Evolutionary conservation across 2,113 vertebrate species (phyloP), one percentile per base, ranked within the genome.

Genomic region (Oostethus manadensis): DNA sequence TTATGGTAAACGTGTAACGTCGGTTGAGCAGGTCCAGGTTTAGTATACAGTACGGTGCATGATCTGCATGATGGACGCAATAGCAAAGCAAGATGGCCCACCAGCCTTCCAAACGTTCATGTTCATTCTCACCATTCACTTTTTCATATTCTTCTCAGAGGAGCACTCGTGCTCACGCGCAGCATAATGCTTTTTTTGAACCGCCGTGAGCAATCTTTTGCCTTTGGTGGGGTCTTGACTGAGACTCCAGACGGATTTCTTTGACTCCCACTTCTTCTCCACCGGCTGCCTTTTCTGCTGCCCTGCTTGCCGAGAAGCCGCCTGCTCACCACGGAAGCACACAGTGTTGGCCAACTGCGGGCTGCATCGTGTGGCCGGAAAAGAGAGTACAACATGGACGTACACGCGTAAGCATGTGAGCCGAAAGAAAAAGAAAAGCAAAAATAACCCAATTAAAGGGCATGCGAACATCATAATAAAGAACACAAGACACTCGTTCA

Each of bases 261-360:
- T 81, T 26, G 74, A 81, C 86, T 82, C 84, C 86, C 81, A 86
- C 81, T 85, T 42, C 81, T 72, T 74, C 48, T 68, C 35, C 56
- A 50, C 71, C 70, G 60, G 70, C 76, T 87, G 73, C 70, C 58
- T 58, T 73, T 77, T 74, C 53, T 72, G 54, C 69, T 77, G 64
- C 38, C 54, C 60, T 29, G 51, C 64, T 53, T 84, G 82, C 80
- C 77, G 85, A 81, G 76, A 71, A 74, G 62, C 26, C 46, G 62
- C 56, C 71, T 80, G 48, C 73, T 75, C 71, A 67, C 47, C 53
- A 60, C 60, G 58, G 45, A 79, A 64, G 49, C 55, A 48, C 68
- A 40, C 26, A 55, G 58, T 70, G 60, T 65, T 66, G 38, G 38
- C 38, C 38, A 13, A 13, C 14, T 0, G 5, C 43, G 62, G 57